Percentiles rank a stretch among this genome's conserved stretches.
phyloP scores from a whole-genome alignment of 1,140 invertebrate genomes.

The Drosophila setifemur region DNA sequence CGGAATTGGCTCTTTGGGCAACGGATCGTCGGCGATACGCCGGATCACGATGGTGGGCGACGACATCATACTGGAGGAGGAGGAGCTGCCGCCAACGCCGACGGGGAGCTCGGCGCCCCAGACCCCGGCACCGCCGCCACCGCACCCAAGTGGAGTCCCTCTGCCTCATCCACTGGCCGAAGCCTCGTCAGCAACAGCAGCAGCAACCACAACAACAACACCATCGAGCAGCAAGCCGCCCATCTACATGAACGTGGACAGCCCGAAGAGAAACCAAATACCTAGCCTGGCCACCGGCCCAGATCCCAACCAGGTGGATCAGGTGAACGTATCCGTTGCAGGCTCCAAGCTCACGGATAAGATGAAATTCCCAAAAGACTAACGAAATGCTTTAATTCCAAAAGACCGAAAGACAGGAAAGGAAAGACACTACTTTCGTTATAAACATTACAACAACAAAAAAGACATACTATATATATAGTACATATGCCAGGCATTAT shows the following conservation, averaged over 20 bases:
- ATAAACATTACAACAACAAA: not conserved
- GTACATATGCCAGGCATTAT: constrained; percentile 4
- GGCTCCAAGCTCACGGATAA: constrained; percentile 54
- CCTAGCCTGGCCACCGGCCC: constrained; percentile 36
- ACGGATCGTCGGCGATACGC: constrained; percentile 28
- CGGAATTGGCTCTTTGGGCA: constrained; percentile 45
- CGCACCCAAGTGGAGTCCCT: not conserved
- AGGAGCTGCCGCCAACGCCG: constrained; percentile 52
- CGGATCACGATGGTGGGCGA: constrained; percentile 76
- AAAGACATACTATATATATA: not conserved
- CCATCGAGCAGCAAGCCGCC: constrained; percentile 22
- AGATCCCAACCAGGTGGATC: constrained; percentile 34
- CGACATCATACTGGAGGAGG: constrained; percentile 81
- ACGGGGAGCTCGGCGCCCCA: constrained; percentile 12
- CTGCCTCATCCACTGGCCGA: constrained; percentile 12
- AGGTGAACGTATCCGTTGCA: not conserved
- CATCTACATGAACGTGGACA: constrained; percentile 75
- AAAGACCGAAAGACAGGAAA: constrained; percentile 1
- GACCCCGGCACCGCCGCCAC: constrained; percentile 26
- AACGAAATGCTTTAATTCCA: constrained; percentile 69
- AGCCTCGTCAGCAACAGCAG: not conserved
- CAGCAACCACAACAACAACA: not conserved
- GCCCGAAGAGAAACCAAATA: constrained; percentile 70
- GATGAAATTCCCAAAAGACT: constrained; percentile 79
- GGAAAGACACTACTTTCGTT: constrained; percentile 14